These are phyloP conservation scores for Oscheius sp. DNA, from an alignment of 2,888 invertebrate genomes.

Conservation along the genomic window DNA sequence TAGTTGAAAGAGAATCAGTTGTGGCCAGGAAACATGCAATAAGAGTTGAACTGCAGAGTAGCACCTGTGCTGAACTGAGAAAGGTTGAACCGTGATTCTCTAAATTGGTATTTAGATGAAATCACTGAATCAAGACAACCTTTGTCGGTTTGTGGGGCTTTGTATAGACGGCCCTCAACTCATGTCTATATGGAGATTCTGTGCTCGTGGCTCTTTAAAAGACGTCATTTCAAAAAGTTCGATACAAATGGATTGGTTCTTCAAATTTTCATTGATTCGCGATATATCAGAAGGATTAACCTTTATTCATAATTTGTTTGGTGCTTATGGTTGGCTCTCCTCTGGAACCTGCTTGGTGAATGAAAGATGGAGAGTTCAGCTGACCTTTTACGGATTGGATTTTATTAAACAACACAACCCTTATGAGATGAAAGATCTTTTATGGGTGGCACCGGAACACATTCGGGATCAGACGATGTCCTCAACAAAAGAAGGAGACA, in stretches of 20 bases:
- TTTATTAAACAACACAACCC: constrained; percentile 20
- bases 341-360: constrained; percentile 31
- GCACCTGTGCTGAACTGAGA: constrained; percentile 27
- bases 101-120: constrained; percentile 34
- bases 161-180: constrained; percentile 54
- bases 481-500: constrained; percentile 39
- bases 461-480: constrained; percentile 16
- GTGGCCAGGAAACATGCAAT: constrained; percentile 37
- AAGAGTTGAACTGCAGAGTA: background rate
- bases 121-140: constrained; percentile 42
- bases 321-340: constrained; percentile 29
- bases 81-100: constrained; percentile 21
- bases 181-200: constrained; percentile 54
- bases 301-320: constrained; percentile 24
- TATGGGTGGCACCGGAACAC: constrained; percentile 60
- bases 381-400: constrained; percentile 23
- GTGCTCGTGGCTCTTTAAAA: constrained; percentile 35
- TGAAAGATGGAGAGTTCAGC: constrained; percentile 33
- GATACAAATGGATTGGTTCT: constrained; percentile 62
- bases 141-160: constrained; percentile 56
- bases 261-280: constrained; percentile 61
- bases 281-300: constrained; percentile 50
- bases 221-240: constrained; percentile 36
- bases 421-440: constrained; percentile 35
- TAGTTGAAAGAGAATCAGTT: constrained; percentile 36